Percentiles rank a stretch among this genome's conserved stretches.
phyloP scores from a whole-genome alignment of 2,113 vertebrate genomes.

The Tychaedon coryphoeus region DNA sequence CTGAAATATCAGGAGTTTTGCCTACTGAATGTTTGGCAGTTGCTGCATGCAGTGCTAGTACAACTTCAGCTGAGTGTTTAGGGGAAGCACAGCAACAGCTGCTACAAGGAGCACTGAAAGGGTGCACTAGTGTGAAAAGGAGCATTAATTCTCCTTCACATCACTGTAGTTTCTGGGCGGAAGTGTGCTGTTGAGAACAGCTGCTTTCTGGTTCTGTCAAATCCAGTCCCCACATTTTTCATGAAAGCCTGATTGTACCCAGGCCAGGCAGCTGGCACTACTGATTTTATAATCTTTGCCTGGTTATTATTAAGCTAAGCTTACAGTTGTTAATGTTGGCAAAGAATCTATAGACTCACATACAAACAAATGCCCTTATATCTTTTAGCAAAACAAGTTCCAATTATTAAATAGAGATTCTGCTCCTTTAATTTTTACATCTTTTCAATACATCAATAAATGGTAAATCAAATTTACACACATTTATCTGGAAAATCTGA shows the following conservation, averaged over 20 bases:
- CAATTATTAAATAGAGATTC: neutral
- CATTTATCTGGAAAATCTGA: neutral
- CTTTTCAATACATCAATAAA: neutral
- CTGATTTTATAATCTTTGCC: slow-evolving; percentile 22
- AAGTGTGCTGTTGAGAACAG: slow-evolving; percentile 16
- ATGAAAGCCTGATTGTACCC: slow-evolving; percentile 30
- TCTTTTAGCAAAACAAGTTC: neutral
- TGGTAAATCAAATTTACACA: neutral
- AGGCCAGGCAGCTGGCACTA: slow-evolving; percentile 24
- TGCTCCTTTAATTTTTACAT: neutral
- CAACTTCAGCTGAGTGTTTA: neutral
- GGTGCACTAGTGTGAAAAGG: neutral
- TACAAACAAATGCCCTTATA: neutral
- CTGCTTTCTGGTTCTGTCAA: slow-evolving; percentile 11
- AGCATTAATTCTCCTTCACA: neutral
- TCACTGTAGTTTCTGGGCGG: neutral
- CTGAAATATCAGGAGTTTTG: neutral
- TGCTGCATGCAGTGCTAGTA: neutral
- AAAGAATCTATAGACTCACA: neutral
- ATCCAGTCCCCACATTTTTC: slow-evolving; percentile 8
- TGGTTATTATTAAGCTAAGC: neutral
- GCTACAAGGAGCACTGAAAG: neutral
- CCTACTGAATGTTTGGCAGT: neutral
- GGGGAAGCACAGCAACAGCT: slow-evolving; percentile 12
- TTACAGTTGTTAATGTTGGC: slow-evolving; percentile 20